Evolutionary conservation across 2,113 vertebrate species (phyloP).

Genomic region (Dipodomys spectabilis): DNA sequence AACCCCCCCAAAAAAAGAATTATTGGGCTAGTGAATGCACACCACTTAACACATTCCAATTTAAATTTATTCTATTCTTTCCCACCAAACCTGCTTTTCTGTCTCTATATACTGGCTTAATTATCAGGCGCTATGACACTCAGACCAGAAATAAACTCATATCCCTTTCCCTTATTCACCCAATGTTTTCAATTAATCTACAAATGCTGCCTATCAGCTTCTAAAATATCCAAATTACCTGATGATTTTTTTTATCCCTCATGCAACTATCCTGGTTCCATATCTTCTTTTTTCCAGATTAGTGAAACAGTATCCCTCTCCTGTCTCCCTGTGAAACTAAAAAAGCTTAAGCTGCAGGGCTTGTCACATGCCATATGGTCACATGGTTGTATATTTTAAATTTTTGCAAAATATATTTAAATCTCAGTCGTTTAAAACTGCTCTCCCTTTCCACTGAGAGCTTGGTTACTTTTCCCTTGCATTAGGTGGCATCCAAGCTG

Average conservation of each 20-base stretch:
- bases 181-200: constrained; percentile 1
- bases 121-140: constrained; percentile 19
- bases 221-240: constrained; percentile 33
- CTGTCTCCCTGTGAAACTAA: constrained; percentile 24
- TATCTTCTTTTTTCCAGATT: neutral
- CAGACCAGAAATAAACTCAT: constrained; percentile 38
- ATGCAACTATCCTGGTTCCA: neutral
- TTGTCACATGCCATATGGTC: neutral
- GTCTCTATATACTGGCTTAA: neutral
- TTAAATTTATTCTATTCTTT: constrained; percentile 45
- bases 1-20: neutral
- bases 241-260: neutral
- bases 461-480: constrained; percentile 16
- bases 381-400: constrained; percentile 25
- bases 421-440: constrained; percentile 42
- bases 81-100: constrained; percentile 31
- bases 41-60: neutral
- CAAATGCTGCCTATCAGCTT: constrained; percentile 19
- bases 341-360: constrained; percentile 29
- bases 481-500: neutral
- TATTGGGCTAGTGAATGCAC: constrained; percentile 15
- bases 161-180: constrained; percentile 18
- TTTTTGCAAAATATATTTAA: constrained; percentile 40
- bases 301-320: neutral
- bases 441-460: constrained; percentile 19